These are phyloP conservation scores for Caenorhabditis macrosperma DNA, from an alignment of 2,888 invertebrate genomes.

Conservation along the genomic window DNA sequence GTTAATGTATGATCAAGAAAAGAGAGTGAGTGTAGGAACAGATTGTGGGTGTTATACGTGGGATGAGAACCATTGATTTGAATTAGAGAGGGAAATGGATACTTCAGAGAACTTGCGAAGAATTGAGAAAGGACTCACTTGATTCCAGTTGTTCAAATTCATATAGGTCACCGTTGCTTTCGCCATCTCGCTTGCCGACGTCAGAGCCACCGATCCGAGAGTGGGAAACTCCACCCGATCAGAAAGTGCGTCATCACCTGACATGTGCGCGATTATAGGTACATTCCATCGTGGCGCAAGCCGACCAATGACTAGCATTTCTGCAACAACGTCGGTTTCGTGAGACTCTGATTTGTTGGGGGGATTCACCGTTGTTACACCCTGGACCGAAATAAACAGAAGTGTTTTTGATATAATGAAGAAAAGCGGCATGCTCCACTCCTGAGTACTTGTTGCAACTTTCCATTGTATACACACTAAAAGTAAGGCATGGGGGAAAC, in stretches of 20 bases:
- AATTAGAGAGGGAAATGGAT: neutral
- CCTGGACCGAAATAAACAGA: conserved; percentile 79
- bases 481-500: too few relatives aligned
- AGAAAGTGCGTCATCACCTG: conserved; percentile 77
- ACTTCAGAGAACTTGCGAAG: too few relatives aligned
- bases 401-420: conserved; percentile 78
- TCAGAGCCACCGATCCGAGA: conserved; percentile 78
- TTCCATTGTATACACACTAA: conserved; percentile 77
- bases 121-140: conserved; percentile 63
- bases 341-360: neutral
- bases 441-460: conserved; percentile 78
- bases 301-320: conserved; percentile 79
- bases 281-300: conserved; percentile 79
- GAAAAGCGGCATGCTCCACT: conserved; percentile 78
- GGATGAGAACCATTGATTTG: too few relatives aligned
- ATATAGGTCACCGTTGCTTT: conserved; percentile 76
- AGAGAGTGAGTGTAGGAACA: neutral
- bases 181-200: conserved; percentile 80
- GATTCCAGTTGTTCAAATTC: conserved; percentile 77
- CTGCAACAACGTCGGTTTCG: conserved; percentile 53
- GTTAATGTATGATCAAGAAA: conserved; percentile 24
- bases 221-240: conserved; percentile 77
- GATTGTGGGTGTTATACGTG: too few relatives aligned
- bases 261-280: conserved; percentile 79
- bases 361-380: conserved; percentile 76